phyloP scores from a whole-genome alignment of 2,113 vertebrate genomes.

The Toxotes jaculatrix region DNA sequence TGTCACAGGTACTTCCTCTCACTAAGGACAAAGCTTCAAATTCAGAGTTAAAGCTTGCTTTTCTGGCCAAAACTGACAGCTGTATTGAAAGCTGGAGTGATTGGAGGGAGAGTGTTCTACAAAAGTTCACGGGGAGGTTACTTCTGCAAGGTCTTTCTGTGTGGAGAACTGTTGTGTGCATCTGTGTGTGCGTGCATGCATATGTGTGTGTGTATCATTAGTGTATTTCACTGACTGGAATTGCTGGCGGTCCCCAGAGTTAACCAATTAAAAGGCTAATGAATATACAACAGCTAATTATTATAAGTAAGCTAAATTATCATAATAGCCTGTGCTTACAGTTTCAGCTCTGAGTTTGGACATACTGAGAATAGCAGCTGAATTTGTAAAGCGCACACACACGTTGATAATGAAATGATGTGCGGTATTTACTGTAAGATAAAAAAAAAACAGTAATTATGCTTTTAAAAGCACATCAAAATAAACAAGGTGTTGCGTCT shows the following conservation, averaged over 20 bases:
- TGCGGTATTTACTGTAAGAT: slow-evolving; percentile 36
- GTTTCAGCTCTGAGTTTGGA: slow-evolving; percentile 65
- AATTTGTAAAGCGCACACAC: slow-evolving; percentile 21
- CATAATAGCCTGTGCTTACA: slow-evolving; percentile 74
- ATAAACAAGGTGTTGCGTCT: slow-evolving; percentile 34
- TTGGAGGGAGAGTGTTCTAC: slow-evolving; percentile 56
- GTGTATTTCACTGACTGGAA: slow-evolving; percentile 77
- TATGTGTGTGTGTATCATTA: slow-evolving; percentile 69
- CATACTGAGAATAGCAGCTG: slow-evolving; percentile 48
- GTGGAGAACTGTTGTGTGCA: slow-evolving; percentile 31
- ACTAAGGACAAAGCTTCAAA: slow-evolving; percentile 76
- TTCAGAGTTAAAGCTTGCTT: slow-evolving; percentile 71
- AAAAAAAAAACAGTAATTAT: slow-evolving; percentile 39
- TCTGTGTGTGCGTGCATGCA: slow-evolving; percentile 40
- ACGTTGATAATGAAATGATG: slow-evolving; percentile 32
- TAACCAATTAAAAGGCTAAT: slow-evolving; percentile 85
- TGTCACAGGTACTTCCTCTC: slow-evolving; percentile 87
- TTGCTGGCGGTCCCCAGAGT: slow-evolving; percentile 78
- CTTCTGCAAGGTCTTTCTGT: slow-evolving; percentile 64
- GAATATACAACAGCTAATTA: slow-evolving; percentile 86
- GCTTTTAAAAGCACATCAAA: slow-evolving; percentile 51
- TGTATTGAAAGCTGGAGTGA: slow-evolving; percentile 73
- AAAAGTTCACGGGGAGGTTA: slow-evolving; percentile 75
- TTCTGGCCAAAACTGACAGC: slow-evolving; percentile 81
- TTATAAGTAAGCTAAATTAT: slow-evolving; percentile 82